Base-by-base conservation (phyloP, 2,113 vertebrate species). In the Lepus americanus region DNA sequence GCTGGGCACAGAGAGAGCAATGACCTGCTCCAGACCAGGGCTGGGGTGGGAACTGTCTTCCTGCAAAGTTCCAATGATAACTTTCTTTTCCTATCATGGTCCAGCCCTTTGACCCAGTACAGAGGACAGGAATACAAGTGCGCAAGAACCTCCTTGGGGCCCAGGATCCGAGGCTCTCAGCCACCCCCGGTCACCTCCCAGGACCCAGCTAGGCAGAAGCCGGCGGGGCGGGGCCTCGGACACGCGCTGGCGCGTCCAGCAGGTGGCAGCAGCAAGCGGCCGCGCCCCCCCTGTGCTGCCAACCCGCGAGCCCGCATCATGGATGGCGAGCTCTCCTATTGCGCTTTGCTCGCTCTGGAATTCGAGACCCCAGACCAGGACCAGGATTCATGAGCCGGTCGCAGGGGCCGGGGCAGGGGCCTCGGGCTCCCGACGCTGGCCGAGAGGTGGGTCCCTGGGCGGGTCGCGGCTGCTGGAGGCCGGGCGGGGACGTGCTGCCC, bases 381-480 rank as follows among this genome's bases (percentile, higher is more conserved):
- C 78, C 96, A 36, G 87, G 91, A 93, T 91, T 76, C 92, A 90
- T 96, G 92, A 96, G 81, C 92, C 84, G 80, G 76, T 77, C 94
- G 67, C 96, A 69, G 96, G 89, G 94, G 91, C 90, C 89, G 31
- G 78, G 61, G 31, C 94, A 89, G 73, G 94, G 66, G 93, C 97
- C 96, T 95, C 91, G 74, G 93, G 97, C 96, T 95, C 89, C 97
- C 83, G 63, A 89, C 87, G 69, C 94, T n/a, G 96, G 97, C 97
- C 89, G 90, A 88, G 89, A 95, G 93, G 96, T 97, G 96, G 97
- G 97, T 96, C 83, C 87, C 61, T 79, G 91, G 93, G 90, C 92
- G 92, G 90, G 92, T 66, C 64, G 79, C 92, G 22, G 91, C 74
- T 67, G 25, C 70, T n/a, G 6, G 67, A 91, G 91, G 79, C 90